Evolutionary conservation across 2,888 invertebrate genomes (phyloP).

Genomic region (Apamea epomidion): DNA sequence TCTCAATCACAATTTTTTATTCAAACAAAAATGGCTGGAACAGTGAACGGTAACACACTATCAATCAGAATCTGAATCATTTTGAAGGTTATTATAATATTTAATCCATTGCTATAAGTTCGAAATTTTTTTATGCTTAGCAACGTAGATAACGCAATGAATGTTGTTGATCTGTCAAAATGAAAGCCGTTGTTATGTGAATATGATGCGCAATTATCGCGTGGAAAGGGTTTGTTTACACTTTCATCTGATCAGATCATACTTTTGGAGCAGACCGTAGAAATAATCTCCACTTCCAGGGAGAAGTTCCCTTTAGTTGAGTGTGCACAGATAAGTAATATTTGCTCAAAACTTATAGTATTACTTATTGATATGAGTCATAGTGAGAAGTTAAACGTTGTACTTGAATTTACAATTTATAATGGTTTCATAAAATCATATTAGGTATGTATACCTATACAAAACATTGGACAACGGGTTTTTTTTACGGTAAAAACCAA

Average conservation of each 20-base stretch:
- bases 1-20: no score
- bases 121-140: no score
- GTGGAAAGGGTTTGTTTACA: background rate
- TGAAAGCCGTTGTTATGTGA: no score
- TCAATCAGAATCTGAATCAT: no score
- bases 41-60: no score
- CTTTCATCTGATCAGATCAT: no score
- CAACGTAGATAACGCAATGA: no score
- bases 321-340: background rate
- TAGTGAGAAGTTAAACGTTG: background rate
- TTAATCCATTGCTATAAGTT: no score
- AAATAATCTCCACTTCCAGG: background rate
- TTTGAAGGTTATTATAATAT: no score
- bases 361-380: background rate
- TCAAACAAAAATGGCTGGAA: no score
- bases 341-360: background rate
- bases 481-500: constrained; percentile 2
- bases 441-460: background rate
- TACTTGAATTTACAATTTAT: background rate
- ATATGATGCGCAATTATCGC: no score
- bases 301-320: background rate
- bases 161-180: no score
- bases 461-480: background rate
- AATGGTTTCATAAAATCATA: background rate
- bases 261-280: background rate